Evolutionary conservation across 2,888 invertebrate species (phyloP).

Genomic region (Latheticus oryzae): DNA sequence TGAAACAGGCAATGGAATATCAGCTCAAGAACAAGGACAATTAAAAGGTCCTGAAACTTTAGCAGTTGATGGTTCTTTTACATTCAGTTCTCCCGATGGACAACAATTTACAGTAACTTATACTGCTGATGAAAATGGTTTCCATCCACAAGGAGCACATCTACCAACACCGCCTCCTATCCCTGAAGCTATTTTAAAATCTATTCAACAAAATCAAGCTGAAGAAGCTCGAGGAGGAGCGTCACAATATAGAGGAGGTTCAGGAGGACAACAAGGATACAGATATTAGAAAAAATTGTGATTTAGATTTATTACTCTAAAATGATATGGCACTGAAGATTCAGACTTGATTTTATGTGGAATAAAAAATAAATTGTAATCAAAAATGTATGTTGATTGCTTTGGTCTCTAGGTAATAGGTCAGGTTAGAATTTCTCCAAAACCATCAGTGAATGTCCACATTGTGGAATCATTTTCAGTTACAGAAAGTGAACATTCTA

Average conservation of each 20-base stretch:
- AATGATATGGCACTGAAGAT: too few species aligned
- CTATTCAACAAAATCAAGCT: slow-evolving; percentile 4
- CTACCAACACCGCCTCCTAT: slow-evolving; percentile 72
- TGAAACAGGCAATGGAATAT: slow-evolving; percentile 45
- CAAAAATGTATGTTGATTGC: too few species aligned
- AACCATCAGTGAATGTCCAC: too few species aligned
- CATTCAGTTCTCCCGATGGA: slow-evolving; percentile 48
- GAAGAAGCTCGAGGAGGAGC: slow-evolving; percentile 5
- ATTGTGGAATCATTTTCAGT: too few species aligned
- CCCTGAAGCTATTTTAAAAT: slow-evolving; percentile 63
- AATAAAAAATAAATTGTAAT: too few species aligned
- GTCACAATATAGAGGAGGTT: too few species aligned
- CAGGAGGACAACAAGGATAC: slow-evolving; percentile 2
- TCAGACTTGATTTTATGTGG: too few species aligned
- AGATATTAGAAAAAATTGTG: not conserved
- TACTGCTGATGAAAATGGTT: slow-evolving; percentile 51
- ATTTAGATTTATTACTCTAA: too few species aligned
- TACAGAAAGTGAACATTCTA: too few species aligned
- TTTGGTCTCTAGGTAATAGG: too few species aligned
- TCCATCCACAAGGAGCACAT: slow-evolving; percentile 51
- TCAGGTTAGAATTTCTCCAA: too few species aligned
- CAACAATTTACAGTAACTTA: slow-evolving; percentile 43
- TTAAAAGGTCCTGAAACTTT: slow-evolving; percentile 29
- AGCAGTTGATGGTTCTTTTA: slow-evolving; percentile 45
- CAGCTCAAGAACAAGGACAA: slow-evolving; percentile 46